Evolutionary conservation across 2,797 vertebrate genomes (phyloP).

Genomic region (Epinephelus coioides): DNA sequence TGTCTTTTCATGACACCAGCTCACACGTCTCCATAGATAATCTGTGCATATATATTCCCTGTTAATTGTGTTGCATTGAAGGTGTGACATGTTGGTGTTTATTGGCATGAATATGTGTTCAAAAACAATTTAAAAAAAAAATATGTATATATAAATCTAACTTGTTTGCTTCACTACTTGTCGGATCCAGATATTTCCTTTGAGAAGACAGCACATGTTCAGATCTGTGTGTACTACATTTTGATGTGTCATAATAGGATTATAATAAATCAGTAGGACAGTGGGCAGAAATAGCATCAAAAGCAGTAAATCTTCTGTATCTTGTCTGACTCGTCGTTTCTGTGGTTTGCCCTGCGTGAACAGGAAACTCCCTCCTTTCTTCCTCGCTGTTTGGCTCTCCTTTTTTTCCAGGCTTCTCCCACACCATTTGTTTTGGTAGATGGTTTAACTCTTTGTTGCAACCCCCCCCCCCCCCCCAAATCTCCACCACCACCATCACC

Average conservation of each 20-base stretch:
- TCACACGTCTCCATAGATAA: neutral
- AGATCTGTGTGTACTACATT: neutral
- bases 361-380: constrained; percentile 5
- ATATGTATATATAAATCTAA: too few species aligned
- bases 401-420: constrained; percentile 8
- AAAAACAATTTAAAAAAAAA: neutral
- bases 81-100: neutral
- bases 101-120: neutral
- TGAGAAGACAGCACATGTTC: neutral
- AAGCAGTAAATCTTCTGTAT: constrained; percentile 16
- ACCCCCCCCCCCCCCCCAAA: too few species aligned
- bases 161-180: neutral
- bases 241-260: neutral
- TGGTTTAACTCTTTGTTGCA: constrained; percentile 34
- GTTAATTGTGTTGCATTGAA: neutral
- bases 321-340: neutral
- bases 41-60: neutral
- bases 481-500: too few species aligned
- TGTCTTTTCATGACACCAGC: neutral
- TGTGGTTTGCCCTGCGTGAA: constrained; percentile 15
- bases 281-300: neutral
- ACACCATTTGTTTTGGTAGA: constrained; percentile 36
- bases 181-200: constrained; percentile 18
- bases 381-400: neutral
- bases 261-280: constrained; percentile 26